Evolutionary conservation across 2,888 invertebrate species (phyloP).

Genomic region (Troides aeacus): DNA sequence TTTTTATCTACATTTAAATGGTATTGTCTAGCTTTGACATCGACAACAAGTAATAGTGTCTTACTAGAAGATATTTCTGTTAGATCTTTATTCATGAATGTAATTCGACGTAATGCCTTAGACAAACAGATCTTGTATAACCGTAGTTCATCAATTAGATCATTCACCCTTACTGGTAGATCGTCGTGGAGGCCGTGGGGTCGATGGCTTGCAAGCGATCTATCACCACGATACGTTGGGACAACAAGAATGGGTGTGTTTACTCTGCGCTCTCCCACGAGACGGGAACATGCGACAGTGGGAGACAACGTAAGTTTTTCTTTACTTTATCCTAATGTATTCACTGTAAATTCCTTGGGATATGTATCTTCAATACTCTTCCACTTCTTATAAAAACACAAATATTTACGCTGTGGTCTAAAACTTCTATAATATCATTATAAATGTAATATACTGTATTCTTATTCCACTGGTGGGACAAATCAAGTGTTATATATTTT

Average conservation of each 20-base stretch:
- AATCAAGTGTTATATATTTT: no score
- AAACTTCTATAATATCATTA: no score
- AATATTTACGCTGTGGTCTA: no score
- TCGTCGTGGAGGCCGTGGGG: conserved; percentile 27
- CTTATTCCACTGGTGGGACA: no score
- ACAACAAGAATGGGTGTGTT: conserved; percentile 36
- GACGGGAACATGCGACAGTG: conserved; percentile 12
- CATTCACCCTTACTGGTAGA: conserved; percentile 10
- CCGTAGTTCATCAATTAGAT: conserved; percentile 9
- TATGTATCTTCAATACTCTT: no score
- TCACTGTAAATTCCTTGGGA: no score
- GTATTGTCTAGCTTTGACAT: no score
- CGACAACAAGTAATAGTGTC: no score
- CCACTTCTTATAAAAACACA: no score
- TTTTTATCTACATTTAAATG: neutral
- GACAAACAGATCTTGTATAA: neutral
- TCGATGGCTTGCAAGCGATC: conserved; percentile 39
- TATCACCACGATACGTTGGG: conserved; percentile 41
- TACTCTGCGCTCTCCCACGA: conserved; percentile 37
- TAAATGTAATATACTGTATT: no score
- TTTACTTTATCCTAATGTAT: neutral
- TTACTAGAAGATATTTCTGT: neutral
- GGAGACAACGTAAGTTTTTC: conserved; percentile 2
- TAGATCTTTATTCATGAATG: neutral
- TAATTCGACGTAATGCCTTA: neutral